Conservation (phyloP, 2,797 vertebrate species). For the Myotis pilosus region DNA sequence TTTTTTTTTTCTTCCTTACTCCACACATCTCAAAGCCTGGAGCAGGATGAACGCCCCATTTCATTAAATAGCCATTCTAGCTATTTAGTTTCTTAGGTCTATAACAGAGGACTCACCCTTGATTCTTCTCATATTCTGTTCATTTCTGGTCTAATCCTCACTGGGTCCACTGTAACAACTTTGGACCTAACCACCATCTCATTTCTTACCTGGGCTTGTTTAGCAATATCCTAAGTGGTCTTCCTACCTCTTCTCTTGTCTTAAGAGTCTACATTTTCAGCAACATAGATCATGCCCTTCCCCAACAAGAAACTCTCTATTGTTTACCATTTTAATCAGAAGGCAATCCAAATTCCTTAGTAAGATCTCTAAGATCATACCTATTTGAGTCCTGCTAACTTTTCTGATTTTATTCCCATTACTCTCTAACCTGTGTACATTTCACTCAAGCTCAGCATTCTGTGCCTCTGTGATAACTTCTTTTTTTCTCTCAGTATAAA, state of each 20-base stretch:
- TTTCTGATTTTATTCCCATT: neutral
- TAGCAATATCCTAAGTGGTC: neutral
- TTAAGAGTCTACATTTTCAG: neutral
- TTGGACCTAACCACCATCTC: neutral
- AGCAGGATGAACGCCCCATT: neutral
- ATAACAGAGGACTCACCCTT: neutral
- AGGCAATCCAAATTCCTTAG: neutral
- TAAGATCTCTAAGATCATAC: neutral
- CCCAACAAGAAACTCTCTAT: neutral
- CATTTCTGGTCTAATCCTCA: neutral
- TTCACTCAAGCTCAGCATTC: neutral
- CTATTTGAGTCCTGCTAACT: neutral
- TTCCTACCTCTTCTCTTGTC: neutral
- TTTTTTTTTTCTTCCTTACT: neutral
- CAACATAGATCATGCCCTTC: neutral
- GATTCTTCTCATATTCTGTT: neutral
- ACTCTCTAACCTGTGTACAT: neutral
- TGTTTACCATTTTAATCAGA: neutral
- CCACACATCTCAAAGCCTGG: neutral
- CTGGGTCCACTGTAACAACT: neutral
- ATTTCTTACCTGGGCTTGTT: neutral
- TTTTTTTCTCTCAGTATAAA: neutral
- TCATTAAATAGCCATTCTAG: neutral
- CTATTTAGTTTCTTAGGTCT: neutral
- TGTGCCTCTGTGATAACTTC: neutral